A percentile compares a stretch with the other conserved stretches of the same genome.
Conservation (phyloP, 2,797 vertebrate genomes). For the Hipposideros larvatus region DNA sequence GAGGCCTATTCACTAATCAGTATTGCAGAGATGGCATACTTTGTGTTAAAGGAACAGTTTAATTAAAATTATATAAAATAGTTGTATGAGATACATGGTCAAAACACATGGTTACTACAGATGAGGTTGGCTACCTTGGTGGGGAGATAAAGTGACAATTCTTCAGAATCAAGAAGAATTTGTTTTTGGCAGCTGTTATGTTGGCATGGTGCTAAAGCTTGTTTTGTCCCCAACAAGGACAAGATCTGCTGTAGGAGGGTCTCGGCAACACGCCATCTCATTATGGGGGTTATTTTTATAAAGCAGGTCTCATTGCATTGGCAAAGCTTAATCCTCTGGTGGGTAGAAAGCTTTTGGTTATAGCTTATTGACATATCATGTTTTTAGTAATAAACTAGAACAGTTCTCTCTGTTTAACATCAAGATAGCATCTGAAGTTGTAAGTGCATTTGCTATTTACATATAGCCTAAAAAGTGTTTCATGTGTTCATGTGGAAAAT, state of each 20-base stretch:
- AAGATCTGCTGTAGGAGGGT: conserved; percentile 70
- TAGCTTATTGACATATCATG: conserved; percentile 6
- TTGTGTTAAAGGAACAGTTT: not conserved
- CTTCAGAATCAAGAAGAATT: conserved; percentile 61
- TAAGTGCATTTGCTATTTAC: conserved; percentile 41
- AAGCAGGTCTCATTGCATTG: conserved; percentile 59
- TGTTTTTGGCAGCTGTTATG: conserved; percentile 67
- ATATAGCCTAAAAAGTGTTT: not conserved
- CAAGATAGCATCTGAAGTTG: conserved; percentile 41
- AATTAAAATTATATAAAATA: conserved; percentile 32
- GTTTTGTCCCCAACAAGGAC: conserved; percentile 67
- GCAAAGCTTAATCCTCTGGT: conserved; percentile 56
- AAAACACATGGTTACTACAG: not conserved
- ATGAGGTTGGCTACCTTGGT: not conserved
- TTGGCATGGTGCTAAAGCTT: conserved; percentile 73
- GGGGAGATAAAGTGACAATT: not conserved
- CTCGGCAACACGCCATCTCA: conserved; percentile 34
- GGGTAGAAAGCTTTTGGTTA: conserved; percentile 60
- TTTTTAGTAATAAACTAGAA: conserved; percentile 51
- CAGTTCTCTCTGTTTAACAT: conserved; percentile 23
- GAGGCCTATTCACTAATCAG: not conserved
- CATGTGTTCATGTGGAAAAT: conserved; percentile 4
- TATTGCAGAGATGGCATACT: not conserved
- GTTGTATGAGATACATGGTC: not conserved
- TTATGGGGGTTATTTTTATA: conserved; percentile 76